Conservation (phyloP, 2,797 vertebrate species). For the Macropus fuliginosus region DNA sequence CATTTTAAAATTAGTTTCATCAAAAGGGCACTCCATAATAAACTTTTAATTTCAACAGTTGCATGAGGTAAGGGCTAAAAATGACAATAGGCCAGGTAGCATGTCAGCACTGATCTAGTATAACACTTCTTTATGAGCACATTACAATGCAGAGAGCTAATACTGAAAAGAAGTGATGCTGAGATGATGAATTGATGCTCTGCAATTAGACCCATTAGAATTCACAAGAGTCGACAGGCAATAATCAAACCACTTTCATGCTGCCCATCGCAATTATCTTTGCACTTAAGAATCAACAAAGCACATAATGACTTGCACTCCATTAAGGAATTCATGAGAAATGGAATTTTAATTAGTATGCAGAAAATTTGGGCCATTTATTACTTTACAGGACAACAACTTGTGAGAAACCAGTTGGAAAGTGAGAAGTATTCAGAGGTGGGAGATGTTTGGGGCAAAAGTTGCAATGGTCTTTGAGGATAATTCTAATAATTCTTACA, state of each 20-base stretch:
- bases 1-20: slow-evolving; percentile 83
- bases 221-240: slow-evolving; percentile 92
- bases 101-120: slow-evolving; percentile 87
- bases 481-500: slow-evolving; percentile 50
- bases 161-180: slow-evolving; percentile 90
- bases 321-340: slow-evolving; percentile 91
- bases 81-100: slow-evolving; percentile 86
- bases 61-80: slow-evolving; percentile 81
- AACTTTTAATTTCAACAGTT: slow-evolving; percentile 86
- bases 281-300: slow-evolving; percentile 97
- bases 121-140: slow-evolving; percentile 86
- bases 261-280: slow-evolving; percentile 94
- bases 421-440: slow-evolving; percentile 71
- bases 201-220: slow-evolving; percentile 93
- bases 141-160: slow-evolving; percentile 88
- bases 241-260: slow-evolving; percentile 94
- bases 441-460: slow-evolving; percentile 61
- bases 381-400: slow-evolving; percentile 86
- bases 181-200: slow-evolving; percentile 91
- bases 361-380: slow-evolving; percentile 84
- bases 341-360: slow-evolving; percentile 90
- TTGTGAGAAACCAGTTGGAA: slow-evolving; percentile 81
- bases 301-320: slow-evolving; percentile 94
- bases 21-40: slow-evolving; percentile 81
- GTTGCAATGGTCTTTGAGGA: slow-evolving; percentile 22